Percentiles rank a stretch among this genome's conserved stretches.
Conservation (phyloP, 2,888 invertebrate genomes). For the Pollenia amentaria region DNA sequence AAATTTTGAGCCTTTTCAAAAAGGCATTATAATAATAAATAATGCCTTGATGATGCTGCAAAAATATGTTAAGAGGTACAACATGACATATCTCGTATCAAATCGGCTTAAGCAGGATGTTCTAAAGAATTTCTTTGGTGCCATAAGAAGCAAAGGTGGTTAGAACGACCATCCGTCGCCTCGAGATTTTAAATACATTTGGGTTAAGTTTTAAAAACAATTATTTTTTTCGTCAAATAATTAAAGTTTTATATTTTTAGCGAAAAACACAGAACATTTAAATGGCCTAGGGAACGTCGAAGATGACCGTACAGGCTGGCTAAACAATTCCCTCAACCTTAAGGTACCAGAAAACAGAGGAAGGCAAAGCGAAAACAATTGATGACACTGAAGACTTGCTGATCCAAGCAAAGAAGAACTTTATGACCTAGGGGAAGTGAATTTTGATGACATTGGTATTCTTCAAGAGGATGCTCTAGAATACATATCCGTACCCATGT, state of each 20-base stretch:
- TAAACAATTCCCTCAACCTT: too few species aligned
- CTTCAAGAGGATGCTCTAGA: slow-evolving; percentile 40
- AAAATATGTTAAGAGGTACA: slow-evolving; percentile 6
- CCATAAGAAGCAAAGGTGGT: too few species aligned
- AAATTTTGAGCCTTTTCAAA: slow-evolving; percentile 55
- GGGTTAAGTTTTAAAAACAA: slow-evolving; percentile 21
- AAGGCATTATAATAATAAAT: slow-evolving; percentile 57
- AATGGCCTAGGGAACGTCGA: too few species aligned
- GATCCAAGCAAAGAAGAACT: neutral
- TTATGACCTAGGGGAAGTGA: neutral
- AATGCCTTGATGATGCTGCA: too few species aligned
- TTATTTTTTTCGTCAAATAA: neutral
- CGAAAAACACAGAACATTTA: slow-evolving; percentile 21
- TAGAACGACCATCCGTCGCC: too few species aligned
- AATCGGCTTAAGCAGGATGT: slow-evolving; percentile 21
- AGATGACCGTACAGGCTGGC: neutral
- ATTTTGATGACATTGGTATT: neutral
- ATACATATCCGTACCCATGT: too few species aligned
- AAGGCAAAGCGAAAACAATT: too few species aligned
- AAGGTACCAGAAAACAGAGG: neutral
- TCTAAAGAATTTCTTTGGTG: slow-evolving; percentile 3
- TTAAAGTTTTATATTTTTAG: neutral
- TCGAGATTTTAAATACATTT: slow-evolving; percentile 49
- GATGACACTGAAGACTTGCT: neutral
- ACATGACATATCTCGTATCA: slow-evolving; percentile 19